These are phyloP conservation scores for Dromas ardeola DNA, from an alignment of 2,113 vertebrate genomes.

Conservation along the genomic window DNA sequence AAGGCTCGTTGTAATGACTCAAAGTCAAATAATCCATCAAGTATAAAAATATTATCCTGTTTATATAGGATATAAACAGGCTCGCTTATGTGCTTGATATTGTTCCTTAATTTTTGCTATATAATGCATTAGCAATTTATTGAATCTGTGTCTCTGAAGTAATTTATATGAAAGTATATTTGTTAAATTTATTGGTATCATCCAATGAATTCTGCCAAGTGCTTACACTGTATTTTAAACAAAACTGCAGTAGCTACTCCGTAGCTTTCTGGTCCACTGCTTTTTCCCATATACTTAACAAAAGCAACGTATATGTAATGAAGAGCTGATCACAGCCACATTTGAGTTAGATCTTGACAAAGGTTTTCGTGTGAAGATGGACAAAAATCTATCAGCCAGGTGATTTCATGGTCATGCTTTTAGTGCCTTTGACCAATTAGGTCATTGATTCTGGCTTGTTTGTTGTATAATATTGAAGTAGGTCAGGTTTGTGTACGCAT, in stretches of 20 bases:
- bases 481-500: neutral
- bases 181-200: neutral
- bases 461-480: neutral
- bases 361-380: neutral
- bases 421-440: neutral
- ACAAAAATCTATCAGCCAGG: neutral
- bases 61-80: neutral
- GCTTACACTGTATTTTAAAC: neutral
- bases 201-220: neutral
- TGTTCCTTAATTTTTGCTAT: neutral
- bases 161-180: neutral
- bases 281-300: neutral
- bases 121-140: neutral
- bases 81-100: neutral
- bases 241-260: neutral
- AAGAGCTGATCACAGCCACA: neutral
- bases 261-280: neutral
- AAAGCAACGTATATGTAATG: neutral
- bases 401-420: neutral
- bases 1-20: neutral
- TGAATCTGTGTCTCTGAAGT: neutral
- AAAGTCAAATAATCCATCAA: neutral
- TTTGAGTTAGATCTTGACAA: neutral
- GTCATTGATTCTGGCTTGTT: neutral
- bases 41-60: neutral